Evolutionary conservation across 2,888 invertebrate genomes (phyloP), one percentile per base, ranked within the genome.

Genomic region (Mythimna vitellina): DNA sequence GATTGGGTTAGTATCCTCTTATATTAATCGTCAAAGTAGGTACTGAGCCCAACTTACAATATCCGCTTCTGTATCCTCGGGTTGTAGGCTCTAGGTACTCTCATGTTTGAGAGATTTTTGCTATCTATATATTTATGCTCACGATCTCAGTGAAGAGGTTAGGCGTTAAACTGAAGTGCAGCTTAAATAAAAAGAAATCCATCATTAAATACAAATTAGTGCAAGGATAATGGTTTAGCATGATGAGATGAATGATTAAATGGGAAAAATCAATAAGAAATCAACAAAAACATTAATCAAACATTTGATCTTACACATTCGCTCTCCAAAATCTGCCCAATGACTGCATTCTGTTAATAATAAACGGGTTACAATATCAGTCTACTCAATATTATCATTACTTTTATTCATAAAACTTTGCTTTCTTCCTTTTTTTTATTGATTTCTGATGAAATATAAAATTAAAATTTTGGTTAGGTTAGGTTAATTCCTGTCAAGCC

Each of bases 311-410:
- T 94, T 94, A 95, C 96, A 93, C 87, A 84, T 92, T 92, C 58
- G 87, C 89, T 79, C 94, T 93, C 96, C 95, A 96, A 89, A 94
- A 91, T 73, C 86, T 87, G 66, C 92, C 90, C 29, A 94, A 25
- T 35, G 90, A 85, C 69, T 81, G 82, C 75, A 91, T 82, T 46
- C 85, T 78, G n/a, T 17, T 0, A 8, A 7, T 35, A 56, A n/a
- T 17, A 42, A 46, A 35, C 29, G 53, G 17, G 3, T 38, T 22
- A n/a, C 12, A 51, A 12, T 61, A 56, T 10, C 7, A 22, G 42
- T 42, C 0, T 54, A 38, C 20, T 1, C 9, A 35, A 12, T 61
- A n/a, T 22, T 54, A 29, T 3, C 22, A 54, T 22, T 3, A 42
- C 57, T 14, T 70, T 78, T 4, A 54, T 54, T 60, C n/a, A 64